Evolutionary conservation across 2,888 invertebrate species (phyloP).

Genomic region (Nemoura dubitans): DNA sequence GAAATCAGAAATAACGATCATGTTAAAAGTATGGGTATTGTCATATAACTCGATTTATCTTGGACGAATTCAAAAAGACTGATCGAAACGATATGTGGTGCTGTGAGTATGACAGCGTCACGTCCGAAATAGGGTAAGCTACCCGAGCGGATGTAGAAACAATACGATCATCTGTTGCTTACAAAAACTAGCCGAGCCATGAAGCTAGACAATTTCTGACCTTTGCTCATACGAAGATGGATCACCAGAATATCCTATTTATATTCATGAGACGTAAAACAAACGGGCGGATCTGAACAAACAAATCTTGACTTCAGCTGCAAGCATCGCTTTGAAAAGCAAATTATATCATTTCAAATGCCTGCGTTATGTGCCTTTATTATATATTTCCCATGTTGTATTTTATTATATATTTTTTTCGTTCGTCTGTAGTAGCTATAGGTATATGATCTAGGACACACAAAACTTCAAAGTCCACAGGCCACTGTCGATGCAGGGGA

Average conservation of each 20-base stretch:
- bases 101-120: background rate
- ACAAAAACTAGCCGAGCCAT: background rate
- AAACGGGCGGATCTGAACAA: background rate
- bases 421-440: background rate
- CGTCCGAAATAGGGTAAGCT: background rate
- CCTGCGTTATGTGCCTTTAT: background rate
- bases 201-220: background rate
- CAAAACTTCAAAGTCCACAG: background rate
- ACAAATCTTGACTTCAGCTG: background rate
- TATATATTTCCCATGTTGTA: background rate
- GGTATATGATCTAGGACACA: background rate
- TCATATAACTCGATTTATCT: background rate
- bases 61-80: background rate
- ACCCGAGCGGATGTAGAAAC: background rate
- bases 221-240: background rate
- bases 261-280: background rate
- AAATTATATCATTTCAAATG: background rate
- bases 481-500: background rate
- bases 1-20: background rate
- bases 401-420: background rate
- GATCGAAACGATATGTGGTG: background rate
- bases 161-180: background rate
- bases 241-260: background rate
- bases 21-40: background rate
- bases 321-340: background rate